Percentiles rank a stretch among this genome's conserved stretches.
These are phyloP conservation scores for Silurus meridionalis DNA, from an alignment of 2,113 vertebrate genomes.

Conservation along the genomic window DNA sequence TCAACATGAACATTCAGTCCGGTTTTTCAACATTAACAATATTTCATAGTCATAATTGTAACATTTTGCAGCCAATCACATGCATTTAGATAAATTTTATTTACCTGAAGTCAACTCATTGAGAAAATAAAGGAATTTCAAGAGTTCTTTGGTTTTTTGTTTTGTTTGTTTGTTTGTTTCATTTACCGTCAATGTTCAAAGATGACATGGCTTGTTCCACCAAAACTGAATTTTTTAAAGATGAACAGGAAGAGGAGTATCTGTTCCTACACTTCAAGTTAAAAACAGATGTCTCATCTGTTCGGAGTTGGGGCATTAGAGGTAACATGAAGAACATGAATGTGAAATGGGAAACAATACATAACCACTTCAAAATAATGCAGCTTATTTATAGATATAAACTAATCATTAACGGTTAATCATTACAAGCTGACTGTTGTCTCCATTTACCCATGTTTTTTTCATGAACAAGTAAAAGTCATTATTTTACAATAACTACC, in stretches of 20 bases:
- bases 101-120: background rate
- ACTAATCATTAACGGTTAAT: background rate
- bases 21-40: background rate
- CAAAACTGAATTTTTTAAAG: background rate
- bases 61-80: background rate
- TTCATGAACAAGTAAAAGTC: background rate
- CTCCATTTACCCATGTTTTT: background rate
- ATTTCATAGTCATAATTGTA: too few species aligned
- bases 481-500: background rate
- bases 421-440: background rate
- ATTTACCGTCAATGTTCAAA: background rate
- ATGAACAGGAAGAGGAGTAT: background rate
- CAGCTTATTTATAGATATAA: background rate
- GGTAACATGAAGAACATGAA: background rate
- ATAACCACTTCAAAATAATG: background rate
- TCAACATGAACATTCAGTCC: background rate
- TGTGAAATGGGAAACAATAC: background rate
- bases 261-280: background rate
- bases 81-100: background rate
- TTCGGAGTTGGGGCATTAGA: background rate
- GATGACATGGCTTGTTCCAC: background rate
- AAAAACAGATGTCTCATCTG: slow-evolving; percentile 3
- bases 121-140: background rate
- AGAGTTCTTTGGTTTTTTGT: background rate
- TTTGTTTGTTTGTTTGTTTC: background rate